phyloP scores from a whole-genome alignment of 2,797 vertebrate genomes.

The Varecia variegata region DNA sequence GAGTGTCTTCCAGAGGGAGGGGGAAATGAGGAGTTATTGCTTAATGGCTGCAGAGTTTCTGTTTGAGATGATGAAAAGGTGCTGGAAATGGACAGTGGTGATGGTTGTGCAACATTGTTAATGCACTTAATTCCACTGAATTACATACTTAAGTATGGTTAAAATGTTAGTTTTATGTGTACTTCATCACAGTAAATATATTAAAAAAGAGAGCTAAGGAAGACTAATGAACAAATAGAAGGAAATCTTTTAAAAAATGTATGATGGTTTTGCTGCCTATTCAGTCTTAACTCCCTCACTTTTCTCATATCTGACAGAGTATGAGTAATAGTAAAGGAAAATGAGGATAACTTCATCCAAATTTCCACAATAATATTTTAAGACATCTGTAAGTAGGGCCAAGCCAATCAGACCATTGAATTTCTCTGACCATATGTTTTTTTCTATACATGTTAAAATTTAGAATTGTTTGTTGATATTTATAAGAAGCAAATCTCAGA shows the following conservation, averaged over 20 bases:
- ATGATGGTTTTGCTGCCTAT: neutral
- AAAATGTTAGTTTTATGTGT: neutral
- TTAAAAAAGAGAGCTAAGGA: neutral
- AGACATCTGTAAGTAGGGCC: neutral
- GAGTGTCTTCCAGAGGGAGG: neutral
- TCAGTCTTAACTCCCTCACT: neutral
- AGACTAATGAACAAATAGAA: neutral
- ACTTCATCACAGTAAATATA: neutral
- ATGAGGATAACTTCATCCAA: neutral
- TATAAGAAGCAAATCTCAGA: neutral
- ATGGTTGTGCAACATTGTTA: neutral
- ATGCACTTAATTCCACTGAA: neutral
- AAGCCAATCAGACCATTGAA: neutral
- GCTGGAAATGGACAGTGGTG: neutral
- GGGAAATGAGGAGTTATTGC: neutral
- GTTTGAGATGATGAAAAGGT: neutral
- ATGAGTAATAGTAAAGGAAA: neutral
- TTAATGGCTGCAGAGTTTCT: neutral
- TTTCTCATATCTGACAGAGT: neutral
- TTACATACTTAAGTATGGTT: neutral
- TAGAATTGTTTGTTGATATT: neutral
- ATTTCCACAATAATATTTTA: neutral
- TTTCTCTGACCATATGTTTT: neutral
- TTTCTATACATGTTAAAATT: neutral
- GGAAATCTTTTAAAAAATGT: neutral